Evolutionary conservation across 1,140 invertebrate species (phyloP).

Genomic region (Drosophila quadrilineata): DNA sequence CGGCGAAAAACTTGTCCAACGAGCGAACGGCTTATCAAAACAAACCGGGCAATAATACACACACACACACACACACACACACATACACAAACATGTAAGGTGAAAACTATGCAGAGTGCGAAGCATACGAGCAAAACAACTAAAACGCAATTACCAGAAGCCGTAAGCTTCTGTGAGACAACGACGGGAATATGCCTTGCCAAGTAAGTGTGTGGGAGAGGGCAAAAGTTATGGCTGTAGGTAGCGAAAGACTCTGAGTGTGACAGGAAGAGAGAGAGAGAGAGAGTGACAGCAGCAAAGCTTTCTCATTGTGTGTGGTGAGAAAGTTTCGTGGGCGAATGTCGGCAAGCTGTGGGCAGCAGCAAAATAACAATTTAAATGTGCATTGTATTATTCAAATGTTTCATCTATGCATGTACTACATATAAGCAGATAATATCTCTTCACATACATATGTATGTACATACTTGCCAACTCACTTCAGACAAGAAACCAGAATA

Average conservation of each 20-base stretch:
- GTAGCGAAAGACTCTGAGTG: neutral
- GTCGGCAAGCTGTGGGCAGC: neutral
- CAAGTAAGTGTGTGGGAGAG: slow-evolving; percentile 1
- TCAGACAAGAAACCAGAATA: neutral
- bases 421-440: neutral
- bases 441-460: neutral
- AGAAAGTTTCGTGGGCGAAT: slow-evolving; percentile 10
- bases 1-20: slow-evolving; percentile 39
- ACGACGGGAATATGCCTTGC: too few relatives aligned
- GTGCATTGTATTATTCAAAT: neutral
- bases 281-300: neutral
- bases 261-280: neutral
- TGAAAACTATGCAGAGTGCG: slow-evolving; percentile 58
- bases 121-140: slow-evolving; percentile 74
- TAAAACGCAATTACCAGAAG: slow-evolving; percentile 64
- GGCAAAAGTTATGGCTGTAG: too few relatives aligned
- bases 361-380: neutral
- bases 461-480: too few relatives aligned
- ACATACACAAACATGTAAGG: slow-evolving; percentile 4
- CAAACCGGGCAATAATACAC: slow-evolving; percentile 50
- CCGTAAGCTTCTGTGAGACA: slow-evolving; percentile 2
- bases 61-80: neutral
- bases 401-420: too few relatives aligned
- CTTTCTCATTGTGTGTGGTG: slow-evolving; percentile 21
- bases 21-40: slow-evolving; percentile 63